Evolutionary conservation across 1,140 invertebrate species (phyloP).

Genomic region (Drosophila pachea): DNA sequence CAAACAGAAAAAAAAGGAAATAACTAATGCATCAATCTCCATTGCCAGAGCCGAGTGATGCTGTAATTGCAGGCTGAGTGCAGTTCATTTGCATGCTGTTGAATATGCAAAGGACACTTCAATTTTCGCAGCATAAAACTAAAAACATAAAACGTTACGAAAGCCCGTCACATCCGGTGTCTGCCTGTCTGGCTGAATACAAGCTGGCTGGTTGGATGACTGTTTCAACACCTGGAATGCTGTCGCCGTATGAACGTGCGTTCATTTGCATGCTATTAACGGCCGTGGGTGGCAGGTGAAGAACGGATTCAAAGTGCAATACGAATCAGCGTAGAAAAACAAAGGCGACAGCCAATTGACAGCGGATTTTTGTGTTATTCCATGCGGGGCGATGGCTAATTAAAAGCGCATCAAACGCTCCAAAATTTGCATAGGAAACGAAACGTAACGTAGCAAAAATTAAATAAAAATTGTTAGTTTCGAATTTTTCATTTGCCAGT

Average conservation of each 20-base stretch:
- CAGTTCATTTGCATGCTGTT: conserved; percentile 65
- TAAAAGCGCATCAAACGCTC: conserved; percentile 68
- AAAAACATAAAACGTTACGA: conserved; percentile 62
- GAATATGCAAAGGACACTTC: conserved; percentile 64
- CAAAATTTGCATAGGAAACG: conserved; percentile 71
- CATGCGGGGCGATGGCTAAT: conserved; percentile 48
- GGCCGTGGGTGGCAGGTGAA: not conserved
- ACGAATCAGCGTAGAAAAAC: conserved; percentile 50
- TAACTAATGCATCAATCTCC: not conserved
- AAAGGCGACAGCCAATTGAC: conserved; percentile 62
- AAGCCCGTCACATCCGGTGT: conserved; percentile 26
- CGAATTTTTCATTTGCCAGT: conserved; percentile 28
- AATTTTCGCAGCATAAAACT: conserved; percentile 63
- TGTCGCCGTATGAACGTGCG: conserved; percentile 20
- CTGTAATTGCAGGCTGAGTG: conserved; percentile 60
- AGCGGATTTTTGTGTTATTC: conserved; percentile 53
- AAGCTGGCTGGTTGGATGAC: conserved; percentile 5
- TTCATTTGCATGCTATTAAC: conserved; percentile 68
- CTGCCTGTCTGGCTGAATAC: no score
- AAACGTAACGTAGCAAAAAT: conserved; percentile 59
- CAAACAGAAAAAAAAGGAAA: not conserved
- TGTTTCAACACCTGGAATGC: conserved; percentile 23
- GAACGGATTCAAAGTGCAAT: conserved; percentile 62
- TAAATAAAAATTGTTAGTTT: conserved; percentile 68
- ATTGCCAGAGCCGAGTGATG: conserved; percentile 16